Conservation (phyloP, 2,888 invertebrate genomes). For the Anarsia innoxiella region DNA sequence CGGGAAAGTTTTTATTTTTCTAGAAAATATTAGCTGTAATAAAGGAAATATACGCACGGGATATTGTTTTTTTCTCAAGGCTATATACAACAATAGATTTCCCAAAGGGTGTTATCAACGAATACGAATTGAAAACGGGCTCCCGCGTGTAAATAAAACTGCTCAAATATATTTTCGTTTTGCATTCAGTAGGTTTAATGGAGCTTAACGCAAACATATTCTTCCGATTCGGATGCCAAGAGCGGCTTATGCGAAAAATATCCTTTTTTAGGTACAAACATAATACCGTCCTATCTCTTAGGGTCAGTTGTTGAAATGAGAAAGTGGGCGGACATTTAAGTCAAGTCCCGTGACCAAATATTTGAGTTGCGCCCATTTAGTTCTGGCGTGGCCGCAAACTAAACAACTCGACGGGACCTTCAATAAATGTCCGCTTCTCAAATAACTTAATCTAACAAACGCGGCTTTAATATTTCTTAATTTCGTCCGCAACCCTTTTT, state of each 20-base stretch:
- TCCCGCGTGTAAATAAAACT: slow-evolving; percentile 11
- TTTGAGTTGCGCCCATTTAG: too few species aligned
- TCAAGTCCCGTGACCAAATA: too few species aligned
- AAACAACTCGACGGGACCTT: too few species aligned
- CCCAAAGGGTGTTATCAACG: slow-evolving; percentile 11
- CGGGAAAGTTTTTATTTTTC: neutral
- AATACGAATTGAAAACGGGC: slow-evolving; percentile 12
- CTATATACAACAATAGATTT: slow-evolving; percentile 13
- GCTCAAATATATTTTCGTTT: slow-evolving; percentile 5
- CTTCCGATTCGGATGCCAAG: neutral
- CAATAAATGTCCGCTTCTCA: too few species aligned
- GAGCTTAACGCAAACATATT: slow-evolving; percentile 9
- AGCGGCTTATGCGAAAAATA: too few species aligned
- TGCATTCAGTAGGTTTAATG: slow-evolving; percentile 11
- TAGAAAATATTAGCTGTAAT: neutral
- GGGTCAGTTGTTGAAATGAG: too few species aligned
- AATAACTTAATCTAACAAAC: too few species aligned
- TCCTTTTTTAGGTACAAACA: too few species aligned
- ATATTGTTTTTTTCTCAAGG: slow-evolving; percentile 10
- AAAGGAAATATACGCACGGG: slow-evolving; percentile 7
- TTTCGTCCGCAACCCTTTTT: neutral
- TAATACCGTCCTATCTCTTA: too few species aligned
- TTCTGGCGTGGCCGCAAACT: too few species aligned
- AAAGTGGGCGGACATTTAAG: too few species aligned
- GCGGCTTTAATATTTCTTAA: neutral